These are phyloP conservation scores for Antheraea yamamai DNA, from an alignment of 2,888 invertebrate genomes.

Conservation along the genomic window DNA sequence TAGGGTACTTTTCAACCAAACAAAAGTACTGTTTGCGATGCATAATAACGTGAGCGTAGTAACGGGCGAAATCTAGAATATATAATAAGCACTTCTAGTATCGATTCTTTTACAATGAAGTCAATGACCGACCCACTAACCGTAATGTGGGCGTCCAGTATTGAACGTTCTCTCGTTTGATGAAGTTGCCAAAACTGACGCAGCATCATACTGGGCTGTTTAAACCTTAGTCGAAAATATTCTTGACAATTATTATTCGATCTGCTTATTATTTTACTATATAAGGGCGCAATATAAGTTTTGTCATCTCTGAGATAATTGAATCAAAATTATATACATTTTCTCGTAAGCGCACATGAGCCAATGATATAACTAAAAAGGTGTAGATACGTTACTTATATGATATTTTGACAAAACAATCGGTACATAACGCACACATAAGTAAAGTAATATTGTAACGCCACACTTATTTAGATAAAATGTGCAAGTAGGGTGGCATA, in stretches of 20 bases:
- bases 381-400: no score
- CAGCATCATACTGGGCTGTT: conserved; percentile 26
- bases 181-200: conserved; percentile 42
- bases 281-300: neutral
- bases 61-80: no score
- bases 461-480: no score
- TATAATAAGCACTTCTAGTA: conserved; percentile 6
- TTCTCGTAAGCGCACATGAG: no score
- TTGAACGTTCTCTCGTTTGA: conserved; percentile 22
- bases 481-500: no score
- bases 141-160: conserved; percentile 50
- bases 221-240: conserved; percentile 35
- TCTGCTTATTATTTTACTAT: conserved; percentile 1
- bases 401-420: no score
- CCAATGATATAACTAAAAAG: neutral
- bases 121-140: conserved; percentile 71
- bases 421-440: no score
- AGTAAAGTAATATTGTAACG: no score
- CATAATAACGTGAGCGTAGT: no score
- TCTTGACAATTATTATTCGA: conserved; percentile 12
- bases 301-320: neutral
- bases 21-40: no score
- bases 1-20: no score
- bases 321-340: neutral
- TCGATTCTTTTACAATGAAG: conserved; percentile 32